Conservation (phyloP, 2,888 invertebrate species). For the Macrosiphum euphorbiae region DNA sequence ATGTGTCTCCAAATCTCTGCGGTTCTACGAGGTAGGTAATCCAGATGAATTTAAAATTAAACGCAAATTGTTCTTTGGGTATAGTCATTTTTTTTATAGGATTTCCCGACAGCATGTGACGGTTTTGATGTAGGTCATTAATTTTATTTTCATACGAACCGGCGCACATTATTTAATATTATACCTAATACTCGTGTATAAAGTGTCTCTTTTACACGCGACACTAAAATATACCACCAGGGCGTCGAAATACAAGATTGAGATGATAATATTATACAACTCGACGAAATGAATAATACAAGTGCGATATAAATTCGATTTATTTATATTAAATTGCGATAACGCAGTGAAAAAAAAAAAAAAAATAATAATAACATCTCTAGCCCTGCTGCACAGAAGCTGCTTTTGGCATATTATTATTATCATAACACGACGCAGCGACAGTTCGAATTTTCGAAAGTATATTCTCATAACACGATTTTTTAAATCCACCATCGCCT, state of each 20-base stretch:
- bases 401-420: not conserved
- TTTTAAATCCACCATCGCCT: not conserved
- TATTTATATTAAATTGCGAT: not conserved
- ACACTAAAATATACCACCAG: not conserved
- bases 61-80: not conserved
- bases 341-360: not conserved
- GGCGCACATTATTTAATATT: too few relatives aligned
- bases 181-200: not conserved
- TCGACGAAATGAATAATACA: not conserved
- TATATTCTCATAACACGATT: not conserved
- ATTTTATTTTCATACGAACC: not conserved
- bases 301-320: not conserved
- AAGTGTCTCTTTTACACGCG: not conserved
- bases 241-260: not conserved
- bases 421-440: not conserved
- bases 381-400: not conserved
- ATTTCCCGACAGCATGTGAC: not conserved
- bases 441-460: not conserved
- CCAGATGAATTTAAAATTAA: not conserved
- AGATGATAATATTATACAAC: not conserved
- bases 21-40: not conserved
- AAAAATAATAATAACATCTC: not conserved
- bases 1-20: not conserved
- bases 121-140: not conserved
- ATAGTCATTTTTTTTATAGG: not conserved